Percentiles rank a stretch among this genome's conserved stretches.
Conservation (phyloP, 2,113 vertebrate genomes). For the Clarias batrachus region DNA sequence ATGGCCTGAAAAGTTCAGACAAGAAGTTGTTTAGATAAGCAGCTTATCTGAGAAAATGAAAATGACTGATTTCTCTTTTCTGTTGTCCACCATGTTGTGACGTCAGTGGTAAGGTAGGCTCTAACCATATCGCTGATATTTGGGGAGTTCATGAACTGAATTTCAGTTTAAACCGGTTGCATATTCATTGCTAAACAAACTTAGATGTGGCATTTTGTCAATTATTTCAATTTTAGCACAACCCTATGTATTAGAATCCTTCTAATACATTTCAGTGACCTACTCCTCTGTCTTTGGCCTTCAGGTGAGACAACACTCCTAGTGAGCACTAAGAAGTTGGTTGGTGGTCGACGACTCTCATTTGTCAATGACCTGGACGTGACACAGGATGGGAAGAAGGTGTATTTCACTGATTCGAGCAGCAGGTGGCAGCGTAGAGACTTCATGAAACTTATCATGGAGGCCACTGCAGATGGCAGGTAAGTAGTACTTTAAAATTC, state of each 20-base stretch:
- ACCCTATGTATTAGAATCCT: background rate
- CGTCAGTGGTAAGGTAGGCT: too few relatives aligned
- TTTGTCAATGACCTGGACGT: slow-evolving; percentile 91
- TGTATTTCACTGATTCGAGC: slow-evolving; percentile 95
- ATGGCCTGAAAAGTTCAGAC: too few relatives aligned
- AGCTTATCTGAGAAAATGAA: too few relatives aligned
- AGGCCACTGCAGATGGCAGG: slow-evolving; percentile 92
- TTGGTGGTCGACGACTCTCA: slow-evolving; percentile 84
- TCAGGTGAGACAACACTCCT: slow-evolving; percentile 79
- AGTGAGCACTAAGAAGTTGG: slow-evolving; percentile 73
- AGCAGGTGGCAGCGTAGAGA: slow-evolving; percentile 93
- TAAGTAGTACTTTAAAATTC: slow-evolving; percentile 54
- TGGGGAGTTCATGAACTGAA: too few relatives aligned
- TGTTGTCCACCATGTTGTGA: too few relatives aligned
- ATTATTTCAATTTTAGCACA: background rate
- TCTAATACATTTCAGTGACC: background rate
- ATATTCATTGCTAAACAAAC: background rate
- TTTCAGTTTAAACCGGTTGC: too few relatives aligned
- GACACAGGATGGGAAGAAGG: slow-evolving; percentile 87
- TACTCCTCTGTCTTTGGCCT: slow-evolving; percentile 14
- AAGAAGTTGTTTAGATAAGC: too few relatives aligned
- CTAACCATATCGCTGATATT: too few relatives aligned
- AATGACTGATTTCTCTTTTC: too few relatives aligned
- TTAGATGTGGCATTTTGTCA: background rate
- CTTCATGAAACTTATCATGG: slow-evolving; percentile 85